These are phyloP conservation scores for Eulemur rubriventer DNA, from an alignment of 2,797 vertebrate species.

Conservation along the genomic window DNA sequence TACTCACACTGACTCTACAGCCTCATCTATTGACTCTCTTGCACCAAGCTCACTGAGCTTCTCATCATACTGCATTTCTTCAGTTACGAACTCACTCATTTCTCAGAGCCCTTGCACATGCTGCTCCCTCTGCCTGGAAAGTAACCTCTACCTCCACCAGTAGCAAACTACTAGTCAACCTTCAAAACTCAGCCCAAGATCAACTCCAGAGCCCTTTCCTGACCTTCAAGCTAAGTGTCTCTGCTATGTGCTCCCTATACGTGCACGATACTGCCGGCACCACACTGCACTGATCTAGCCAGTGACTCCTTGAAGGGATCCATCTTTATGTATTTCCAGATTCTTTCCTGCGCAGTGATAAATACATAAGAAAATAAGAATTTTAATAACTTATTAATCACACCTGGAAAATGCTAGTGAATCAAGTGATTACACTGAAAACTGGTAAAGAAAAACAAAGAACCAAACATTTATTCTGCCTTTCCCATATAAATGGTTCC, in stretches of 20 bases:
- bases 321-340: not conserved
- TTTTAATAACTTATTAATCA: not conserved
- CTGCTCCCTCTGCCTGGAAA: not conserved
- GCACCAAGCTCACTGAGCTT: too few species aligned
- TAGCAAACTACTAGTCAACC: not conserved
- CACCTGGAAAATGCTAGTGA: not conserved
- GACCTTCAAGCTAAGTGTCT: not conserved
- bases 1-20: not conserved
- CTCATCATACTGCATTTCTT: not conserved
- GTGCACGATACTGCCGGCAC: rapidly evolving
- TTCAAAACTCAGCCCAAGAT: not conserved
- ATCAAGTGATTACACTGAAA: not conserved
- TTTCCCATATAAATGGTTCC: not conserved
- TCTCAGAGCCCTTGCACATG: not conserved
- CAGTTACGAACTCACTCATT: not conserved
- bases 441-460: not conserved
- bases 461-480: not conserved
- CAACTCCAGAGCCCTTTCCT: not conserved
- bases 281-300: not conserved
- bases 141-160: not conserved
- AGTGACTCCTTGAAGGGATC: not conserved
- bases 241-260: rapidly evolving
- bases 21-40: not conserved
- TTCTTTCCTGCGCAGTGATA: not conserved
- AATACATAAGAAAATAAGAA: not conserved